Base-by-base conservation (phyloP, 2,797 vertebrate species). In the Cossypha dichroa region DNA sequence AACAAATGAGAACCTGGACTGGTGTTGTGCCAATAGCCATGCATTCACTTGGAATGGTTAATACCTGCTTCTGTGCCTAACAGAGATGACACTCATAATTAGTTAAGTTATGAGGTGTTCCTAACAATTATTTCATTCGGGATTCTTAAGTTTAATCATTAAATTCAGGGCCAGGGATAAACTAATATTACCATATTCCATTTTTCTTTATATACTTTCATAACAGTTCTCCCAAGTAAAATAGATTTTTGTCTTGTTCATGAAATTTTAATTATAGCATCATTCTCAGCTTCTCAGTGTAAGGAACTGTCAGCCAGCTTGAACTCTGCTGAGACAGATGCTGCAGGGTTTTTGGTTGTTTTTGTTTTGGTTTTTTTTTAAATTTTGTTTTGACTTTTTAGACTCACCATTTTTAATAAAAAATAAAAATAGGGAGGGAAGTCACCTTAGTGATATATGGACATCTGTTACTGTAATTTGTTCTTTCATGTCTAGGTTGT, bases 191-290 rank as follows among this genome's bases (percentile, higher is more conserved):
- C 36, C 66, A 89, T 86, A 84, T 90, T 94, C 70, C 8, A 17
- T 80, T 92, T 79, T 91, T 87, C 28, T 70, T 59, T 80, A 26
- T 93, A 64, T 85, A 95, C 90, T 91, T 96, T 82, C 18, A 28
- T 85, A 88, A 45, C 72, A 46, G 33, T 90, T 95, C 85, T 94
- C 46, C 41, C 51, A 91, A 95, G 95, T 88, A 93, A 95, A 92
- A 88, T 90, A 95, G 75, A 78, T 96, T 95, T 95, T 96, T 93
- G 78, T 86, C 66, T 91, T 86, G 75, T 82, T 94, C 88, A 94
- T 95, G 81, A 96, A 95, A 96, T 94, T 97, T 96, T 94, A 96
- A 96, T 96, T 96, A 95, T 91, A 92, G 81, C 74, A 95, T 94
- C 85, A 90, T 89, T 97, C 88, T 94, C 91, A 73, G 81, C 85